Percentiles rank a stretch among this genome's conserved stretches.
phyloP scores from a whole-genome alignment of 2,888 invertebrate species.

The Campoplex nolae region DNA sequence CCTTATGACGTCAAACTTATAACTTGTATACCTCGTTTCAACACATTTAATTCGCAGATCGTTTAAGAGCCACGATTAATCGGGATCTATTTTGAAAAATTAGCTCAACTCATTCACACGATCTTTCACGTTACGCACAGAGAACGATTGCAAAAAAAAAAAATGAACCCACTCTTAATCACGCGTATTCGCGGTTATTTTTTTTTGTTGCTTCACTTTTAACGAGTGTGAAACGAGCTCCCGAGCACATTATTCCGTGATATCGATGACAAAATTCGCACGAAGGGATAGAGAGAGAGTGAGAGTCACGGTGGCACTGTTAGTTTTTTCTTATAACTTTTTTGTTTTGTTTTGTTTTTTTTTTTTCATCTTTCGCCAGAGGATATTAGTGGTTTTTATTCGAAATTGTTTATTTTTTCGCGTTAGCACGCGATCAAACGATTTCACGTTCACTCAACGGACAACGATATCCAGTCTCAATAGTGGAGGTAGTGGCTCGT shows the following conservation, averaged over 20 bases:
- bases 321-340: conserved; percentile 42
- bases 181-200: conserved; percentile 45
- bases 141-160: conserved; percentile 16
- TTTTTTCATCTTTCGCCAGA: conserved; percentile 26
- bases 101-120: background rate
- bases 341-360: background rate
- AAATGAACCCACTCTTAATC: conserved; percentile 41
- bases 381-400: conserved; percentile 46
- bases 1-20: conserved; percentile 8
- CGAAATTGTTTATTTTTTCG: conserved; percentile 50
- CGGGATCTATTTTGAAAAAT: background rate
- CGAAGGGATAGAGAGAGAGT: conserved; percentile 42
- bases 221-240: conserved; percentile 60
- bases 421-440: conserved; percentile 50
- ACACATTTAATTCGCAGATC: background rate
- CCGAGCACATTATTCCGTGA: conserved; percentile 53
- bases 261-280: conserved; percentile 49
- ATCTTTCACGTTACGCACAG: conserved; percentile 19
- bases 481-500: conserved; percentile 68
- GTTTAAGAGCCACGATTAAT: background rate
- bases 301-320: conserved; percentile 70
- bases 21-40: conserved; percentile 5
- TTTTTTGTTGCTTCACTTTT: conserved; percentile 5
- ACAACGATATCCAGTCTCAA: conserved; percentile 67
- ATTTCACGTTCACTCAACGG: conserved; percentile 69